Evolutionary conservation across 2,888 invertebrate species (phyloP).

Genomic region (Drosophila dives): DNA sequence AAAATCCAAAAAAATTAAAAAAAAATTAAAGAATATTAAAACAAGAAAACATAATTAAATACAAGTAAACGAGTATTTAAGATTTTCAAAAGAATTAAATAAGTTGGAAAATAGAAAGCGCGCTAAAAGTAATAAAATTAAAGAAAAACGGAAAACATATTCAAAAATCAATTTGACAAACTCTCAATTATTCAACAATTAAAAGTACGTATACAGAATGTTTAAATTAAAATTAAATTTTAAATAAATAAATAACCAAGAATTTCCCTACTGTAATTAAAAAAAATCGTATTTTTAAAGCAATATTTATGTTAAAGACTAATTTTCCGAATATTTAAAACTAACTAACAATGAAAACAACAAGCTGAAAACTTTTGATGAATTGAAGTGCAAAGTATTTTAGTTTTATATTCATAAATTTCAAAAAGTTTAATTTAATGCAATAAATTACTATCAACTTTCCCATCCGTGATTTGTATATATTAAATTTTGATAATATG

Average conservation of each 20-base stretch:
- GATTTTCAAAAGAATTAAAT: slow-evolving; percentile 1
- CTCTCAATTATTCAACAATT: not conserved
- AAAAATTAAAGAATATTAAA: not conserved
- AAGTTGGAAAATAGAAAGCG: slow-evolving; percentile 34
- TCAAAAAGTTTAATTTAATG: slow-evolving; percentile 10
- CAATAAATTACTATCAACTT: not conserved
- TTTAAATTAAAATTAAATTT: slow-evolving; percentile 5
- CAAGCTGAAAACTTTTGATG: not conserved
- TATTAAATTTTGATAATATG: slow-evolving; percentile 3
- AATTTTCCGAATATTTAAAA: slow-evolving; percentile 1
- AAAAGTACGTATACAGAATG: slow-evolving; percentile 66
- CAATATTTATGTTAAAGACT: slow-evolving; percentile 3
- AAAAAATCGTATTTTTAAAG: slow-evolving; percentile 4
- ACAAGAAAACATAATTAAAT: slow-evolving; percentile 9
- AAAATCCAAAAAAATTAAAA: slow-evolving; percentile 46
- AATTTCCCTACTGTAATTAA: slow-evolving; percentile 7
- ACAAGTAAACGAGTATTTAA: slow-evolving; percentile 11
- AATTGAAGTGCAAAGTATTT: not conserved
- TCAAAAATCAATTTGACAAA: slow-evolving; percentile 3
- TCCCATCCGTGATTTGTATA: slow-evolving; percentile 15
- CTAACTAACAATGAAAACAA: not conserved
- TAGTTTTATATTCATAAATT: not conserved
- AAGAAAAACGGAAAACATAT: slow-evolving; percentile 13
- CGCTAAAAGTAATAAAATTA: not conserved
- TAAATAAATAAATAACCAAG: slow-evolving; percentile 8